These are phyloP conservation scores for Eptesicus fuscus DNA, from an alignment of 2,113 vertebrate genomes.

Conservation along the genomic window DNA sequence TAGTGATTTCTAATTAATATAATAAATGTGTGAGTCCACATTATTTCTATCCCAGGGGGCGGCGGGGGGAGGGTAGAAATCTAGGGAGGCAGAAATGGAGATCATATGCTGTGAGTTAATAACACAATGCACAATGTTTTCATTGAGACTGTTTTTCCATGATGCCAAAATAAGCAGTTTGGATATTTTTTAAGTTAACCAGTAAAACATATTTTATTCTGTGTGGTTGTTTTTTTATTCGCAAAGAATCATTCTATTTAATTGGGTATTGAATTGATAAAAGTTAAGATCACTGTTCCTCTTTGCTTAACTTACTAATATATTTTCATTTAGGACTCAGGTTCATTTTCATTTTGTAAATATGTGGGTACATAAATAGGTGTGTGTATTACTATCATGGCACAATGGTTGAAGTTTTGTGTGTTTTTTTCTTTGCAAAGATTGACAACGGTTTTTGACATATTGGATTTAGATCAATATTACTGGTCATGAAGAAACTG, in stretches of 20 bases:
- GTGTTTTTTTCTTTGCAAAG: not conserved
- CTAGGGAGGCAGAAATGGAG: slow-evolving; percentile 56
- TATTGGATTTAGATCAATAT: slow-evolving; percentile 10
- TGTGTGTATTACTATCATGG: not conserved
- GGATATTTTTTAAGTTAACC: not conserved
- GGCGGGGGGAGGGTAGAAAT: not conserved
- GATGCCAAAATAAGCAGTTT: not conserved
- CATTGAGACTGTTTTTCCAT: slow-evolving; percentile 31
- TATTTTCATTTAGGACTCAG: not conserved
- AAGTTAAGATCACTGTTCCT: not conserved
- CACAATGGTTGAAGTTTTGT: not conserved
- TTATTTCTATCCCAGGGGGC: slow-evolving; percentile 28
- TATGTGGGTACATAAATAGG: not conserved
- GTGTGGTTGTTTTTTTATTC: not conserved
- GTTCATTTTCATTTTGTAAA: not conserved
- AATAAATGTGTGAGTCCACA: slow-evolving; percentile 75
- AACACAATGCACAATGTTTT: slow-evolving; percentile 54
- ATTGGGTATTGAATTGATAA: not conserved
- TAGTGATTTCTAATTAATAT: slow-evolving; percentile 78
- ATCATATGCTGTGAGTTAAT: slow-evolving; percentile 69
- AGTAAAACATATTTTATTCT: not conserved
- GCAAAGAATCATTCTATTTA: not conserved
- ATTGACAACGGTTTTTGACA: not conserved
- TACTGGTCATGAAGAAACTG: not conserved
- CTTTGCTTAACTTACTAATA: not conserved